These are phyloP conservation scores for Darevskia mixta DNA, from an alignment of 2,797 vertebrate genomes.

Conservation along the genomic window DNA sequence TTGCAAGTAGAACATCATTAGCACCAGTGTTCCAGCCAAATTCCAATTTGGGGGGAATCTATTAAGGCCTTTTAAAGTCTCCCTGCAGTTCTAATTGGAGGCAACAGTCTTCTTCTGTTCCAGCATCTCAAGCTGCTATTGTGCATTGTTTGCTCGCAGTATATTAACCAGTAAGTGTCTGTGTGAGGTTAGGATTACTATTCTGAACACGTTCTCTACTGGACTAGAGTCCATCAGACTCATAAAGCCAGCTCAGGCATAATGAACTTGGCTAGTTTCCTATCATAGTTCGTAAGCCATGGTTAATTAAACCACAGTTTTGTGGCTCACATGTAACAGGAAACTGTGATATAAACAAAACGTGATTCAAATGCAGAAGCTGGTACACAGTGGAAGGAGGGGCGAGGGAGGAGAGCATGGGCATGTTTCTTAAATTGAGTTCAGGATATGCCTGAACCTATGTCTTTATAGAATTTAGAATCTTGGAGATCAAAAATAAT, in stretches of 20 bases:
- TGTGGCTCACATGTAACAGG: background rate
- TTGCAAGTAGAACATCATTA: conserved; percentile 8
- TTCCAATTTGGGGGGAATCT: fast-evolving
- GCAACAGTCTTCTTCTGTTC: conserved; percentile 11
- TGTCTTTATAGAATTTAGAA: background rate
- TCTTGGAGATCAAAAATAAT: background rate
- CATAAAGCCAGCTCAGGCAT: background rate
- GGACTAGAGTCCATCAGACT: background rate
- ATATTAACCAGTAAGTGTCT: conserved; percentile 22
- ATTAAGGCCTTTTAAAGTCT: background rate
- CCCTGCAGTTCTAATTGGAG: conserved; percentile 43
- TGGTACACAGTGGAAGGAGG: background rate
- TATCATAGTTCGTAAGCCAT: background rate
- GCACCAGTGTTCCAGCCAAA: background rate
- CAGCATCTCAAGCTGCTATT: conserved; percentile 17
- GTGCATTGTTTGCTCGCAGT: background rate
- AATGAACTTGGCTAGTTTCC: background rate
- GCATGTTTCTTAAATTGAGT: background rate
- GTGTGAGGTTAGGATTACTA: conserved; percentile 9
- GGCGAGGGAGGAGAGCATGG: background rate
- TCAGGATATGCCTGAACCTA: background rate
- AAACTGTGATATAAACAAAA: background rate
- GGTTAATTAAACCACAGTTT: background rate
- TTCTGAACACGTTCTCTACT: background rate
- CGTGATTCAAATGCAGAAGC: background rate